Conservation (phyloP, 2,888 invertebrate genomes). For the Aricia artaxerxes region DNA sequence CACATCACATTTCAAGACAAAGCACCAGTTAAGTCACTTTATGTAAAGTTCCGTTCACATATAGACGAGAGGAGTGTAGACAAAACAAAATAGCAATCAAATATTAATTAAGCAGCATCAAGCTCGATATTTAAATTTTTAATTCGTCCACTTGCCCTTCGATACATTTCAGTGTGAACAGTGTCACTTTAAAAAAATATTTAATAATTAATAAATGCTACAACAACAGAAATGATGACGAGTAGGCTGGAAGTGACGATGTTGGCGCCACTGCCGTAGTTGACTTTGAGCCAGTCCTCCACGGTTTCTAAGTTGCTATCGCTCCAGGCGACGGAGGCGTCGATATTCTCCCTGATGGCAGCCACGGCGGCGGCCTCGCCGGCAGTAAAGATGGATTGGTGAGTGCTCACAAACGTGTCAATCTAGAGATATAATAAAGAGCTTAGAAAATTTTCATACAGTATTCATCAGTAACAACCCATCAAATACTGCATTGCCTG, state of each 20-base stretch:
- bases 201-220: constrained; percentile 46
- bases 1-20: neutral
- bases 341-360: constrained; percentile 65
- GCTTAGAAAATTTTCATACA: neutral
- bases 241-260: constrained; percentile 54
- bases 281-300: constrained; percentile 56
- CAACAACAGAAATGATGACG: constrained; percentile 52
- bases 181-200: neutral
- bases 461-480: neutral
- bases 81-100: neutral
- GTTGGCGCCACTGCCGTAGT: constrained; percentile 52
- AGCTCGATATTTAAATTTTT: no score
- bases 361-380: constrained; percentile 60
- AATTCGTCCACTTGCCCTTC: neutral
- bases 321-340: constrained; percentile 65
- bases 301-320: constrained; percentile 52
- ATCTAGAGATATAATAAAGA: constrained; percentile 49
- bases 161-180: neutral
- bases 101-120: neutral
- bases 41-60: neutral
- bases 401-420: constrained; percentile 49
- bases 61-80: neutral
- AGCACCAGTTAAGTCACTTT: constrained; percentile 21
- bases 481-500: no score
- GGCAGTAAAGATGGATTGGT: constrained; percentile 58